phyloP scores from a whole-genome alignment of 2,888 invertebrate species.

The Athetis lepigone region DNA sequence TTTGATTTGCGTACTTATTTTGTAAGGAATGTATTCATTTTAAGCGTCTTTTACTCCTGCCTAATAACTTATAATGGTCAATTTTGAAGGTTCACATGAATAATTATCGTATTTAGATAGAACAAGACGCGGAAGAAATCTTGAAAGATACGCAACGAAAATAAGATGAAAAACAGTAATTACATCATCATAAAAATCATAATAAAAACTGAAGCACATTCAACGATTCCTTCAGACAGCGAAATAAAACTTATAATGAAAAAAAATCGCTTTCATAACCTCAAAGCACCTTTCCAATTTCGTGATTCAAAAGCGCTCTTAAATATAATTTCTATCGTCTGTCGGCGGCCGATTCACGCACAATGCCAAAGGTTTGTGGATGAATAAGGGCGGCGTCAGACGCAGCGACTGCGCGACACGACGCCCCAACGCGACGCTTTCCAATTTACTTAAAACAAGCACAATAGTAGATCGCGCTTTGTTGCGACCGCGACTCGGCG shows the following conservation, averaged over 20 bases:
- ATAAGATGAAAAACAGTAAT: slow-evolving; percentile 12
- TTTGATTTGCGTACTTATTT: background rate
- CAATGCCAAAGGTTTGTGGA: slow-evolving; percentile 46
- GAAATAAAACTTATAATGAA: slow-evolving; percentile 23
- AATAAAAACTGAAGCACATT: slow-evolving; percentile 35
- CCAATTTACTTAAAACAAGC: slow-evolving; percentile 88
- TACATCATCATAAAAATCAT: slow-evolving; percentile 36
- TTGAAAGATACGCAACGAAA: background rate
- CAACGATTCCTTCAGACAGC: slow-evolving; percentile 17
- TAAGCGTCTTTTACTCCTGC: too few species aligned
- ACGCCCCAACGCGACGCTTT: slow-evolving; percentile 58
- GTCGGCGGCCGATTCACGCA: slow-evolving; percentile 31
- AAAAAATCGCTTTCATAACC: slow-evolving; percentile 4
- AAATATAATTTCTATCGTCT: slow-evolving; percentile 45
- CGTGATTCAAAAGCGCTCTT: slow-evolving; percentile 42
- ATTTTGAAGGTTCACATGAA: too few species aligned
- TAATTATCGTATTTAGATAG: background rate
- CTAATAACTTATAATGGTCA: too few species aligned
- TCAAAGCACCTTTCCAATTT: slow-evolving; percentile 41
- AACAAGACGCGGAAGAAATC: background rate
- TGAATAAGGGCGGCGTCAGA: slow-evolving; percentile 70
- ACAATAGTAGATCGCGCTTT: slow-evolving; percentile 66
- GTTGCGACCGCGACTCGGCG: slow-evolving; percentile 57
- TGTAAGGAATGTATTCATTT: too few species aligned
- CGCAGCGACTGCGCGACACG: slow-evolving; percentile 48